Conservation (phyloP, 2,113 vertebrate species). For the Oncorhynchus clarkii region DNA sequence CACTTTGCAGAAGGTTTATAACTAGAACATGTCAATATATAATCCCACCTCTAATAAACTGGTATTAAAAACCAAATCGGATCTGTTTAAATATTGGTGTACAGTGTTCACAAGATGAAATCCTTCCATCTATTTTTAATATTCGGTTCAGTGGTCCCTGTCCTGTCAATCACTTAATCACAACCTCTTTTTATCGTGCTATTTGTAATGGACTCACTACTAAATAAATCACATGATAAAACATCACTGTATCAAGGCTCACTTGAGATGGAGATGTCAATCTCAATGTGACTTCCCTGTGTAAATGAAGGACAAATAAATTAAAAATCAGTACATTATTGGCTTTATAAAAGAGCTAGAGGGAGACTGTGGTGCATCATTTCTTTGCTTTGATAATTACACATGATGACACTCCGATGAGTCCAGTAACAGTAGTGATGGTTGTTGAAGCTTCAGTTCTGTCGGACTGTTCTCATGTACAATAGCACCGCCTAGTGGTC, state of each 20-base stretch:
- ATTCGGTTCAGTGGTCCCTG: conserved; percentile 1
- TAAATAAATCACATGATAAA: conserved; percentile 50
- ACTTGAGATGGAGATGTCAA: too few species aligned
- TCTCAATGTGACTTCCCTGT: too few species aligned
- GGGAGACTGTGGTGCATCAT: background rate
- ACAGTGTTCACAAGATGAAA: conserved; percentile 33
- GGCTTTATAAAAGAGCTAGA: conserved; percentile 26
- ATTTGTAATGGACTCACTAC: conserved; percentile 49
- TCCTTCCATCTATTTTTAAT: conserved; percentile 41
- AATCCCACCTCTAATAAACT: background rate
- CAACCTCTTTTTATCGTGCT: conserved; percentile 39
- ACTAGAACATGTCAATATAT: background rate
- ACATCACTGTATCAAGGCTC: conserved; percentile 7
- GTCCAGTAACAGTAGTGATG: background rate
- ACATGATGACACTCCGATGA: background rate
- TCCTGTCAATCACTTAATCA: conserved; percentile 48
- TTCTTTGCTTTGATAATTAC: background rate
- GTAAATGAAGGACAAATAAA: too few species aligned
- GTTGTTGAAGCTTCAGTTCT: background rate
- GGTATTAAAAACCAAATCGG: conserved; percentile 18
- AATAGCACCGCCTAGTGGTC: conserved; percentile 55
- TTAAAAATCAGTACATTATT: background rate
- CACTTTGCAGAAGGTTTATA: background rate
- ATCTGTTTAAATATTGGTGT: conserved; percentile 17
- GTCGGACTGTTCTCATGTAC: background rate